Evolutionary conservation across 2,797 vertebrate genomes (phyloP), one percentile per base, ranked within the genome.

Genomic region (Mallotus villosus): DNA sequence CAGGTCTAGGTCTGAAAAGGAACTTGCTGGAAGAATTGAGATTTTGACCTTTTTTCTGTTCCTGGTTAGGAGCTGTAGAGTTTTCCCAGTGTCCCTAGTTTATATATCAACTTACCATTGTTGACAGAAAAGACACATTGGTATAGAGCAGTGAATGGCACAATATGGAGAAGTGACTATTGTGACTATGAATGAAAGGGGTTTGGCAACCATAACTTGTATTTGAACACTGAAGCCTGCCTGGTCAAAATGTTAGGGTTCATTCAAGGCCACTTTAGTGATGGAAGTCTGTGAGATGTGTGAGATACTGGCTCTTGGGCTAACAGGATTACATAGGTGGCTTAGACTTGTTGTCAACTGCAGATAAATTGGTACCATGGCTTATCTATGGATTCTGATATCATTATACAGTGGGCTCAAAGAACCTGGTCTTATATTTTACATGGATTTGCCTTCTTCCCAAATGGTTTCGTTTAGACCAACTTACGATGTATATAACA

Each of bases 301-400:
- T 51, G 34, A 58, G 29, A 1, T 5, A 60, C 37, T 5, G 12
- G 65, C 65, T 80, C 68, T 60, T 64, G 71, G 58, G 21, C 72
- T 67, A 73, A 81, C 49, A 58, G 68, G 73, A 74, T 84, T 74
- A 75, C 64, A 27, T 5, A 9, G 68, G 69, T 71, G 64, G 64
- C 63, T 73, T 58, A 14, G 32, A 68, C 41, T 22, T 27, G 53
- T 25, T 27, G 49, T 9, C 58, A 49, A 59, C 11, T 27, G 21
- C 53, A 70, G 51, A 21, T 66, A n/a, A 61, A 49, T 21, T 67
- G 22, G 32, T 63, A 57, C 74, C 19, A 55, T 49, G 59, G 22
- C 32, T 78, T 68, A 25, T 72, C 64, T 59, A 68, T 32, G 3
- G 46, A 62, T 55, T 61, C 37, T 27, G 32, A 21, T 41, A 5